phyloP scores from a whole-genome alignment of 2,888 invertebrate species.

The Drosophila mulleri region DNA sequence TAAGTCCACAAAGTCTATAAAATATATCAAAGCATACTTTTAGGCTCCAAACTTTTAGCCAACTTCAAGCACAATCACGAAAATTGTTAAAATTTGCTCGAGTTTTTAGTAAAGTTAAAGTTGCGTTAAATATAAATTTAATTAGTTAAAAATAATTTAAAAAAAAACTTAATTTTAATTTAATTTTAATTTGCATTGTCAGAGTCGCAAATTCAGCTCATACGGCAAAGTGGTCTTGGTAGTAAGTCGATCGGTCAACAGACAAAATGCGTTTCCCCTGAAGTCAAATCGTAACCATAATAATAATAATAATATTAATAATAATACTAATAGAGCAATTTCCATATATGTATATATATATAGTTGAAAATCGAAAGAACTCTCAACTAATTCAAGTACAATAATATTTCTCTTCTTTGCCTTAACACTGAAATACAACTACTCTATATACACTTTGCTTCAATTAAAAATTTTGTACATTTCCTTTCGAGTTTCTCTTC shows the following conservation, averaged over 20 bases:
- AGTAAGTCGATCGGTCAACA: conserved; percentile 61
- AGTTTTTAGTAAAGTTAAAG: neutral
- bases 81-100: neutral
- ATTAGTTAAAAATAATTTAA: neutral
- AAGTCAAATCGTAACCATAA: neutral
- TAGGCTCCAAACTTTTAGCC: conserved; percentile 16
- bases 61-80: neutral
- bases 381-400: conserved; percentile 59
- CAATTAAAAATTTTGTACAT: conserved; percentile 28
- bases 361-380: conserved; percentile 14
- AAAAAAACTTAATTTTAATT: neutral
- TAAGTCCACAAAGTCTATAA: neutral
- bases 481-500: conserved; percentile 15
- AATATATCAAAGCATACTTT: conserved; percentile 56
- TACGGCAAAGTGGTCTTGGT: conserved; percentile 72
- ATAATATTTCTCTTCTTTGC: conserved; percentile 72
- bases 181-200: neutral
- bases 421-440: conserved; percentile 43
- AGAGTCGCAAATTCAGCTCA: conserved; percentile 22
- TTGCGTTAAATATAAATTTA: neutral
- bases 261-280: conserved; percentile 29
- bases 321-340: conserved; percentile 11
- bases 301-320: conserved; percentile 6
- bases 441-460: conserved; percentile 26
- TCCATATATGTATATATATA: neutral